A percentile compares a stretch with the other conserved stretches of the same genome.
These are phyloP conservation scores for Myotis lucifugus DNA, from an alignment of 2,113 vertebrate species.

Conservation along the genomic window DNA sequence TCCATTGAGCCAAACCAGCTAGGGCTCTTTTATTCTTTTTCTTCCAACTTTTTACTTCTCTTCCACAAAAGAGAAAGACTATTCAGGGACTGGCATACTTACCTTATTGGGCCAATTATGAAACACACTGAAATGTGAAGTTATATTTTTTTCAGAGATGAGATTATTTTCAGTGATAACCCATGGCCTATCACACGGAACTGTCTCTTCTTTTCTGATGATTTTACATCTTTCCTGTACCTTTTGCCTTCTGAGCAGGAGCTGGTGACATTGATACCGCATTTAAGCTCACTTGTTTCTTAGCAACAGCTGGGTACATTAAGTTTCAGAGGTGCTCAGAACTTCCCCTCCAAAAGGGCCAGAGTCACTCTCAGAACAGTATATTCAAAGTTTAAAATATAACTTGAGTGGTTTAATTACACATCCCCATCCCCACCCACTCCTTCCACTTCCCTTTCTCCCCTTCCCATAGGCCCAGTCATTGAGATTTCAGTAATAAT, in stretches of 20 bases:
- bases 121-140: not conserved
- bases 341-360: constrained; percentile 24
- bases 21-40: not conserved
- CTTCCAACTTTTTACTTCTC: constrained; percentile 27
- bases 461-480: not conserved
- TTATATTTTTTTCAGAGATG: constrained; percentile 14
- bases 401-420: constrained; percentile 16
- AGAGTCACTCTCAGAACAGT: constrained; percentile 37
- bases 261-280: not conserved
- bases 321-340: constrained; percentile 37
- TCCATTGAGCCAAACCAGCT: too few species aligned
- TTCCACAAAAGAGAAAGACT: not conserved
- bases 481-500: constrained; percentile 15
- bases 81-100: not conserved
- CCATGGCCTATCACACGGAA: not conserved
- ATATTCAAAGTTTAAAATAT: constrained; percentile 51
- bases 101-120: constrained; percentile 6
- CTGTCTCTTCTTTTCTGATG: not conserved
- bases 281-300: constrained; percentile 9
- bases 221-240: constrained; percentile 35
- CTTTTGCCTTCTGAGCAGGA: constrained; percentile 12
- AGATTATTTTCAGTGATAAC: not conserved
- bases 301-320: constrained; percentile 41
- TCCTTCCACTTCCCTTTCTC: constrained; percentile 1
- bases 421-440: not conserved